These are phyloP conservation scores for Andrena hattorfiana DNA, from an alignment of 2,888 invertebrate species.

Conservation along the genomic window DNA sequence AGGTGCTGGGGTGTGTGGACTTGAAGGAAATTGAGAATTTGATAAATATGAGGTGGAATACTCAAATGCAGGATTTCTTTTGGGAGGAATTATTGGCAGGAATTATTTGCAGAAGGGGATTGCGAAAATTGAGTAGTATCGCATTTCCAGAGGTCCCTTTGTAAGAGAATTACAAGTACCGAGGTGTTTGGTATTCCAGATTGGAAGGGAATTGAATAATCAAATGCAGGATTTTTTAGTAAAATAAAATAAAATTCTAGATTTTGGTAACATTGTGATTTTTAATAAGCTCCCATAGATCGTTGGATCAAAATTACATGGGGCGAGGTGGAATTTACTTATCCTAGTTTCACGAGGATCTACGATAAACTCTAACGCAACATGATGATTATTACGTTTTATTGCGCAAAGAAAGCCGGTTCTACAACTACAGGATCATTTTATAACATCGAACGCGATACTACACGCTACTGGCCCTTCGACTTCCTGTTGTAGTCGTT, in stretches of 20 bases:
- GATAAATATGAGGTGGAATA: no score
- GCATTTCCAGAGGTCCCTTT: no score
- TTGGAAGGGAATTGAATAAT: no score
- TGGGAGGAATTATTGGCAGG: no score
- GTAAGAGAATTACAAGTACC: no score
- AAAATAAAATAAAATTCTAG: background rate
- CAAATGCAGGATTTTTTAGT: no score
- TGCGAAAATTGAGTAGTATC: no score
- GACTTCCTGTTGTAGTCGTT: background rate
- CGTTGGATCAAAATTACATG: background rate
- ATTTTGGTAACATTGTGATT: background rate
- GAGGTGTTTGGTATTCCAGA: no score
- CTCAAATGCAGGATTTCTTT: no score
- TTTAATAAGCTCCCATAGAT: background rate
- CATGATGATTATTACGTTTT: conserved; percentile 32
- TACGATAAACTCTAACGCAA: background rate
- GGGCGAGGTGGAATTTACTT: background rate
- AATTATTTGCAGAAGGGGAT: no score
- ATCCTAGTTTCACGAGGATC: conserved; percentile 2
- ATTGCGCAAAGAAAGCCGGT: conserved; percentile 50
- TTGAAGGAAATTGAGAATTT: no score
- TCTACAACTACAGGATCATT: conserved; percentile 36
- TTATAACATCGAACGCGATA: conserved; percentile 46
- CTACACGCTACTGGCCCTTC: background rate
- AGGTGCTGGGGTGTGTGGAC: background rate